Evolutionary conservation across 2,113 vertebrate genomes (phyloP).

Genomic region (Eretmochelys imbricata): DNA sequence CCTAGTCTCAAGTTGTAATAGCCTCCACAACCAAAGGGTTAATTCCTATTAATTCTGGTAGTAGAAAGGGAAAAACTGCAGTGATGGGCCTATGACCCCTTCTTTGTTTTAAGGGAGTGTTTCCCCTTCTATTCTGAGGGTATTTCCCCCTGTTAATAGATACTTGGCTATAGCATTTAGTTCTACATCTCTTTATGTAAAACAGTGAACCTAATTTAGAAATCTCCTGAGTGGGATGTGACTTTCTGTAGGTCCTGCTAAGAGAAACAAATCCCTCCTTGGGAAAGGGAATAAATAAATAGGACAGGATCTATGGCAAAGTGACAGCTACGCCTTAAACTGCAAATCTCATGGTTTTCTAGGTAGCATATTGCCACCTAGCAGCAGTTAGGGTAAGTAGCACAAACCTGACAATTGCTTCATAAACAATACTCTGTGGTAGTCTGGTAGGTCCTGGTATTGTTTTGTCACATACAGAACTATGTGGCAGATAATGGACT

Average conservation of each 20-base stretch:
- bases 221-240: background rate
- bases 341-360: background rate
- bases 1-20: background rate
- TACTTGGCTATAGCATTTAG: background rate
- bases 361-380: constrained; percentile 69
- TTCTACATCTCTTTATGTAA: background rate
- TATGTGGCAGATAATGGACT: background rate
- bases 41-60: background rate
- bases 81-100: background rate
- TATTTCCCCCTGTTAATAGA: background rate
- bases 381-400: constrained; percentile 23
- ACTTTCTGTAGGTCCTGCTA: background rate
- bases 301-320: background rate
- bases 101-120: background rate
- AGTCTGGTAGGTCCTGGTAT: background rate
- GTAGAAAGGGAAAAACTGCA: background rate
- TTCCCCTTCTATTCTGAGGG: background rate
- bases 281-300: accelerated
- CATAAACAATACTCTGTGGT: background rate
- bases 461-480: background rate
- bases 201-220: background rate
- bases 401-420: background rate
- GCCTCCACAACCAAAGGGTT: background rate
- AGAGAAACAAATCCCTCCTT: background rate
- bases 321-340: accelerated